Evolutionary conservation across 2,113 vertebrate species (phyloP).

Genomic region (Rousettus leschenaultii): DNA sequence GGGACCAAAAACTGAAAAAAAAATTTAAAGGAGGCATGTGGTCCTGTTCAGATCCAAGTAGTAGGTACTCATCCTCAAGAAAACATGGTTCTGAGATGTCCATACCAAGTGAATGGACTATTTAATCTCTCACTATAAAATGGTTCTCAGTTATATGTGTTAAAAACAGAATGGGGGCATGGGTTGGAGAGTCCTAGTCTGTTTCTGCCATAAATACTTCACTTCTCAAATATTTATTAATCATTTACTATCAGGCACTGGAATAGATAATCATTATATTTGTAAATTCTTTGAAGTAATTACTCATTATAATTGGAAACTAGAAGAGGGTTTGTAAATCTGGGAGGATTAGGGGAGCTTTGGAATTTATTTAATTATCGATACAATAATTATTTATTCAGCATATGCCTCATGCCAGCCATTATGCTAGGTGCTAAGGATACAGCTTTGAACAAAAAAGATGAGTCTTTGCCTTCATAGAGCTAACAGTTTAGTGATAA

Average conservation of each 20-base stretch:
- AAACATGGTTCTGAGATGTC: neutral
- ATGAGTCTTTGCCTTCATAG: neutral
- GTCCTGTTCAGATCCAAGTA: neutral
- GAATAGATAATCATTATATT: neutral
- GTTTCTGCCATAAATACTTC: neutral
- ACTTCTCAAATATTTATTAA: neutral
- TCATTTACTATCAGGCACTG: neutral
- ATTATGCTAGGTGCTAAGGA: neutral
- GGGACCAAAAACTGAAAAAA: neutral
- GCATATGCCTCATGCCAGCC: neutral
- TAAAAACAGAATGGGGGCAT: neutral
- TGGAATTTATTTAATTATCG: neutral
- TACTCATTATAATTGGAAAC: neutral
- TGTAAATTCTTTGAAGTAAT: neutral
- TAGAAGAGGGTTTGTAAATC: neutral
- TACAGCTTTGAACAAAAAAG: neutral
- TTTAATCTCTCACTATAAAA: neutral
- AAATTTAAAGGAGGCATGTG: neutral
- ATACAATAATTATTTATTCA: neutral
- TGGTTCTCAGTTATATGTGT: neutral
- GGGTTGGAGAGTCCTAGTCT: neutral
- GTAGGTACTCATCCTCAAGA: neutral
- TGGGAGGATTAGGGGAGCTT: neutral
- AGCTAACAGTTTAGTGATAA: neutral
- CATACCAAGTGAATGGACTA: neutral